These are phyloP conservation scores for Drosophila mayaguana DNA, from an alignment of 2,888 invertebrate species.

Conservation along the genomic window DNA sequence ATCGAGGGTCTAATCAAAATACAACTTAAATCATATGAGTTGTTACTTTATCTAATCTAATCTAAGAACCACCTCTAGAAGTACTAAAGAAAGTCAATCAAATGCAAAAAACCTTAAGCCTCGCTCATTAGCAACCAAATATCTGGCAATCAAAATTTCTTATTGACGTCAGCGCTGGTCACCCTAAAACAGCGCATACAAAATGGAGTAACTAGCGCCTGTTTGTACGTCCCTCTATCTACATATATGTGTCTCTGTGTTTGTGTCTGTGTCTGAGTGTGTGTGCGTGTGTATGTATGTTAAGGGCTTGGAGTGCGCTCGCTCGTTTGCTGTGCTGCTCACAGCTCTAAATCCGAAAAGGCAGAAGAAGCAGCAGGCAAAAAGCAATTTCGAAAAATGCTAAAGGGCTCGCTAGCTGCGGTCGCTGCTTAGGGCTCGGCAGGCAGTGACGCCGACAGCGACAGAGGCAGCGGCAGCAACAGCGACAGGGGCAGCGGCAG, in stretches of 20 bases:
- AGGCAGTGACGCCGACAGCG: conserved; percentile 11
- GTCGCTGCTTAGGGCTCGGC: conserved; percentile 10
- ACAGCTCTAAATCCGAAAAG: conserved; percentile 35
- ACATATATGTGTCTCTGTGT: conserved; percentile 7
- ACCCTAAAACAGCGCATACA: conserved; percentile 67
- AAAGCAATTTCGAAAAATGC: conserved; percentile 71
- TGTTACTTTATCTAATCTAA: conserved; percentile 1
- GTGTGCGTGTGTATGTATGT: conserved; percentile 24
- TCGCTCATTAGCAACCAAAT: background rate
- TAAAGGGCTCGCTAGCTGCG: conserved; percentile 51
- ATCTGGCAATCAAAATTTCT: conserved; percentile 9
- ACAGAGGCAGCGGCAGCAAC: conserved; percentile 9
- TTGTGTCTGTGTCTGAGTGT: conserved; percentile 5
- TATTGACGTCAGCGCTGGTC: conserved; percentile 62
- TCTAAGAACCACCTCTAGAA: conserved; percentile 3
- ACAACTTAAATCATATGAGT: conserved; percentile 44
- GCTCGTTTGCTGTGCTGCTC: conserved; percentile 22
- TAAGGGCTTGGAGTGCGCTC: conserved; percentile 54
- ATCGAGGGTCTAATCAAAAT: conserved; percentile 69
- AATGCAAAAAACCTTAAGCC: conserved; percentile 20
- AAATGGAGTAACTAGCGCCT: conserved; percentile 66
- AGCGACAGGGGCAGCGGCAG: conserved; percentile 6
- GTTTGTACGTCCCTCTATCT: conserved; percentile 20
- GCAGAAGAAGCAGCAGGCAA: conserved; percentile 37
- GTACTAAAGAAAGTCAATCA: conserved; percentile 8